Percentiles rank a stretch among this genome's conserved stretches.
Evolutionary conservation across 1,140 invertebrate species (phyloP).

Genomic region (Euwallacea fornicatus): DNA sequence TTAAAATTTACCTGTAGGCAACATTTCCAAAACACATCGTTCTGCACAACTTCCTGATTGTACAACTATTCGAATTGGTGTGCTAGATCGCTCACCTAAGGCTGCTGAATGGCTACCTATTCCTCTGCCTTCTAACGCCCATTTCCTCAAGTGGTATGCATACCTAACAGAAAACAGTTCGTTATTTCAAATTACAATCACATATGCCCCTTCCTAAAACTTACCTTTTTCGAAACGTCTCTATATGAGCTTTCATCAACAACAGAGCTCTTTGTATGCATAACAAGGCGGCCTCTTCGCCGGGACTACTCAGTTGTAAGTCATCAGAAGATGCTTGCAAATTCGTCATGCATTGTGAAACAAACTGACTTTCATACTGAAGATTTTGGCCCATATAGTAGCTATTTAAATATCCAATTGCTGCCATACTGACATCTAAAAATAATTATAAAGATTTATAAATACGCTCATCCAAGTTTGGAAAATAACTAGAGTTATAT

Average conservation of each 20-base stretch:
- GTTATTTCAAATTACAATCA: background rate
- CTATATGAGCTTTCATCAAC: constrained; percentile 87
- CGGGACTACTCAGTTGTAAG: constrained; percentile 57
- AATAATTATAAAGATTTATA: background rate
- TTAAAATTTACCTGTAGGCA: constrained; percentile 57
- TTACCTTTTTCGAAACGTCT: constrained; percentile 82
- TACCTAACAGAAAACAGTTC: constrained; percentile 58
- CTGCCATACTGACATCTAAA: constrained; percentile 86
- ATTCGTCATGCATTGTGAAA: constrained; percentile 88
- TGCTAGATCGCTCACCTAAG: constrained; percentile 57
- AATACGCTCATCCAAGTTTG: background rate
- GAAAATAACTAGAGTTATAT: no score
- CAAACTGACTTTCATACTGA: constrained; percentile 89
- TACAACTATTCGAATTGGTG: constrained; percentile 72
- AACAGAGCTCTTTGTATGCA: constrained; percentile 87
- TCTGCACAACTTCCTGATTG: constrained; percentile 84
- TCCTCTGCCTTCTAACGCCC: constrained; percentile 79
- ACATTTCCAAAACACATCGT: constrained; percentile 73
- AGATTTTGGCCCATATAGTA: constrained; percentile 90
- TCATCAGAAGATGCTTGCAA: constrained; percentile 77
- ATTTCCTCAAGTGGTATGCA: constrained; percentile 81
- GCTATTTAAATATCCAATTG: constrained; percentile 89
- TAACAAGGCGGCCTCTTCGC: constrained; percentile 74
- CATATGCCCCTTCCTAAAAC: background rate
- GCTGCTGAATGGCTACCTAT: constrained; percentile 73